A percentile compares a stretch with the other conserved stretches of the same genome.
These are phyloP conservation scores for Apodemus sylvaticus DNA, from an alignment of 2,113 vertebrate genomes.

Conservation along the genomic window DNA sequence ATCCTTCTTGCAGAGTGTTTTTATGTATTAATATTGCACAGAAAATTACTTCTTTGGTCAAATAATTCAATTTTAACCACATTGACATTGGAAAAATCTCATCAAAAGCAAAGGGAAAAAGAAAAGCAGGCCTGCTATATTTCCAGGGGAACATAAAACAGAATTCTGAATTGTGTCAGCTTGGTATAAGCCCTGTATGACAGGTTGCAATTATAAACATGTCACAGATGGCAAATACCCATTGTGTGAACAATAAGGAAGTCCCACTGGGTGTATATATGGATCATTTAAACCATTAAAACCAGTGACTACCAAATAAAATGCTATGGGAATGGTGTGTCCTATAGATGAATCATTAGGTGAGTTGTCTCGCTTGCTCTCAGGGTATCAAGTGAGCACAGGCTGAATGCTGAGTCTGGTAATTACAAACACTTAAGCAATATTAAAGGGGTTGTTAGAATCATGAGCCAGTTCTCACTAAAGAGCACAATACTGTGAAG, in stretches of 20 bases:
- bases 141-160: not conserved
- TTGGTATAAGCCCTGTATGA: not conserved
- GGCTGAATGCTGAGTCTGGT: not conserved
- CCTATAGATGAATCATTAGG: not conserved
- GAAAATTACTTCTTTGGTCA: not conserved
- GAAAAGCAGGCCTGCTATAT: not conserved
- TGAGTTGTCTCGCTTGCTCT: not conserved
- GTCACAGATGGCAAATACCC: not conserved
- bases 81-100: not conserved
- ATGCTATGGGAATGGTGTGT: not conserved
- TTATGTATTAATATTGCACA: conserved; percentile 11
- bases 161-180: not conserved
- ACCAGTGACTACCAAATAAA: not conserved
- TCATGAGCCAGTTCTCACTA: not conserved
- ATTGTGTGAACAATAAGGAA: not conserved
- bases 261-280: not conserved
- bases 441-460: not conserved
- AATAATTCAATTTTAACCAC: conserved; percentile 19
- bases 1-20: not conserved
- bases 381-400: not conserved
- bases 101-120: not conserved
- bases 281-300: not conserved
- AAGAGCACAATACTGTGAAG: not conserved
- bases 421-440: not conserved
- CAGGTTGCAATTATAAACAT: not conserved